phyloP scores from a whole-genome alignment of 2,888 invertebrate species.

The Lumbricus terrestris region DNA sequence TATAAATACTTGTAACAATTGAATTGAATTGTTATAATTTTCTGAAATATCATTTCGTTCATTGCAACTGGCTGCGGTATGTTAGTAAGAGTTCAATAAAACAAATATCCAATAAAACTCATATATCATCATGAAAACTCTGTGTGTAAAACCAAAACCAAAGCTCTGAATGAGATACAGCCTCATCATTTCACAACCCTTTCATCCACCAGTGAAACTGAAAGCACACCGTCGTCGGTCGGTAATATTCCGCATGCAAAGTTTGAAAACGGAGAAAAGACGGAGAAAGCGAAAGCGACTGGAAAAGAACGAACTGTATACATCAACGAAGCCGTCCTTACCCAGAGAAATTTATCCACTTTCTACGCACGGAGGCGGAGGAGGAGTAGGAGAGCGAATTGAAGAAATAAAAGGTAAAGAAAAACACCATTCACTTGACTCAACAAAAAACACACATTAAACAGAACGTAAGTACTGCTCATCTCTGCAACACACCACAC shows the following conservation, averaged over 20 bases:
- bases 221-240: background rate
- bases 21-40: no score
- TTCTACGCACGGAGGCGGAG: slow-evolving; percentile 50
- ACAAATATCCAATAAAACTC: background rate
- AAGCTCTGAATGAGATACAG: background rate
- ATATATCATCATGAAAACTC: background rate
- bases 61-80: no score
- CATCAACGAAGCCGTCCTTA: slow-evolving; percentile 45
- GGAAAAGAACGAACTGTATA: background rate
- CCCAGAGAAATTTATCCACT: slow-evolving; percentile 62
- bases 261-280: background rate
- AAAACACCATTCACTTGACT: background rate
- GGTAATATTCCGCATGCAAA: background rate
- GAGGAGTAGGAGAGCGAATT: slow-evolving; percentile 29
- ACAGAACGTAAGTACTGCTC: slow-evolving; percentile 9
- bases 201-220: background rate
- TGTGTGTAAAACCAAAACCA: background rate
- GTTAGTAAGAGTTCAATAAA: no score
- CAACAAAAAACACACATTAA: background rate
- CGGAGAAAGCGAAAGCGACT: background rate
- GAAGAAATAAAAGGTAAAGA: slow-evolving; percentile 30
- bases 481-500: background rate
- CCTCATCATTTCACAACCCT: background rate
- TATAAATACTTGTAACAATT: no score
- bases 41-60: no score